Conservation (phyloP, 2,797 vertebrate genomes). For the Corythornis leucogaster region DNA sequence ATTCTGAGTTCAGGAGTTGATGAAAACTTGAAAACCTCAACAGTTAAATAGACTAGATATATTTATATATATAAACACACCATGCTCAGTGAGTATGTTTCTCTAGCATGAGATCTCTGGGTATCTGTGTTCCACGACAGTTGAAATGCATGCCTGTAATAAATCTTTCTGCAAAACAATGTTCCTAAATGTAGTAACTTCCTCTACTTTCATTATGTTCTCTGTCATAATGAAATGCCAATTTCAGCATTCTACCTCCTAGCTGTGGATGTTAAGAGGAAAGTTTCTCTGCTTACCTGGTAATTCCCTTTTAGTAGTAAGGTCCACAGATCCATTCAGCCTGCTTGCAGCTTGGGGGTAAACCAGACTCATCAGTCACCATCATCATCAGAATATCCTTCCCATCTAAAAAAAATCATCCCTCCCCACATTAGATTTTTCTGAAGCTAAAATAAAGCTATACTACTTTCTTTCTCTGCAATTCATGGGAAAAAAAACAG, state of each 20-base stretch:
- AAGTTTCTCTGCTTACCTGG: conserved; percentile 55
- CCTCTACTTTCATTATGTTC: neutral
- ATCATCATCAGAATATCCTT: neutral
- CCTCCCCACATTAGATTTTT: neutral
- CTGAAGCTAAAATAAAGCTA: conserved; percentile 13
- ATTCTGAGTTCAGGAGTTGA: neutral
- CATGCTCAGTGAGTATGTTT: neutral
- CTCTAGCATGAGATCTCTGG: neutral
- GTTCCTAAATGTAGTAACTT: neutral
- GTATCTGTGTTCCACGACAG: neutral
- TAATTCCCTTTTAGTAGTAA: conserved; percentile 54
- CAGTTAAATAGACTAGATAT: neutral
- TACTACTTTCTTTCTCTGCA: neutral
- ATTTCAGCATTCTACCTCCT: conserved; percentile 15
- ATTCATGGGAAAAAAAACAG: neutral
- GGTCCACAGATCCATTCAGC: conserved; percentile 55
- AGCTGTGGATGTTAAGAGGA: conserved; percentile 10
- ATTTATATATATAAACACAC: neutral
- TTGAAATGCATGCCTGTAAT: neutral
- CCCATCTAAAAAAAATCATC: neutral
- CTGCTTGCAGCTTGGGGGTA: conserved; percentile 58
- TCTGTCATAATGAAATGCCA: neutral
- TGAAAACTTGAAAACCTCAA: neutral
- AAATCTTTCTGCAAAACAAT: neutral
- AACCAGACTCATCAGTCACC: conserved; percentile 54